A percentile compares a stretch with the other conserved stretches of the same genome.
Conservation (phyloP, 2,113 vertebrate species). For the Nematolebias whitei region DNA sequence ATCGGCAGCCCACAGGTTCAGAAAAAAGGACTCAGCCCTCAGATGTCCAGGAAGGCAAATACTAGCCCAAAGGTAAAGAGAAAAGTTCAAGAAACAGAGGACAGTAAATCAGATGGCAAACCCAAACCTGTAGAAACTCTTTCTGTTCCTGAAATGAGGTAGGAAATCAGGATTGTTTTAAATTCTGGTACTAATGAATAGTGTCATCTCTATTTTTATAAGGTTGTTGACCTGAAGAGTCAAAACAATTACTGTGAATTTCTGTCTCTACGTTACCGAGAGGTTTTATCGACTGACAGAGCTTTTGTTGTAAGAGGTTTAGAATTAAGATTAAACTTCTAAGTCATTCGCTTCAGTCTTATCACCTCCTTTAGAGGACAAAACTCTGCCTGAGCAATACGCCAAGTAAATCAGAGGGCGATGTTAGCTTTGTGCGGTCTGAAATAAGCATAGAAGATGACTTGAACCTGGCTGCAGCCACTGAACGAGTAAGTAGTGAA, state of each 20-base stretch:
- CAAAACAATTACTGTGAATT: slow-evolving; percentile 44
- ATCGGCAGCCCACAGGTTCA: slow-evolving; percentile 90
- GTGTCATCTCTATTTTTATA: slow-evolving; percentile 27
- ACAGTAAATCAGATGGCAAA: slow-evolving; percentile 65
- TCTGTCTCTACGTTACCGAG: slow-evolving; percentile 3
- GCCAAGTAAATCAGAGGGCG: background rate
- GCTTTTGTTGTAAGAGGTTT: background rate
- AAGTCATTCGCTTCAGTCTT: slow-evolving; percentile 30
- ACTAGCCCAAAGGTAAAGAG: slow-evolving; percentile 83
- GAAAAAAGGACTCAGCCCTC: slow-evolving; percentile 88
- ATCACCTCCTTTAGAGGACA: slow-evolving; percentile 42
- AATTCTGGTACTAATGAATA: slow-evolving; percentile 12
- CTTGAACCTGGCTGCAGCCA: slow-evolving; percentile 10
- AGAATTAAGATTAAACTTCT: slow-evolving; percentile 8
- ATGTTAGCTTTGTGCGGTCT: slow-evolving; percentile 5
- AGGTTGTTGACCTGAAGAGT: slow-evolving; percentile 18
- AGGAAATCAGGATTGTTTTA: slow-evolving; percentile 36
- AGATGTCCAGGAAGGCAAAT: slow-evolving; percentile 79
- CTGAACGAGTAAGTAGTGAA: slow-evolving; percentile 3
- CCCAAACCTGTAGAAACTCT: slow-evolving; percentile 70
- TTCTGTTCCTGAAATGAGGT: slow-evolving; percentile 68
- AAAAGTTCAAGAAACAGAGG: slow-evolving; percentile 77
- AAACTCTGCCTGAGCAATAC: slow-evolving; percentile 23
- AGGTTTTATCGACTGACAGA: slow-evolving; percentile 11
- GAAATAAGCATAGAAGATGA: slow-evolving; percentile 8